Percentiles rank a stretch among this genome's conserved stretches.
Conservation (phyloP, 1,140 invertebrate species). For the Drosophila biarmipes region DNA sequence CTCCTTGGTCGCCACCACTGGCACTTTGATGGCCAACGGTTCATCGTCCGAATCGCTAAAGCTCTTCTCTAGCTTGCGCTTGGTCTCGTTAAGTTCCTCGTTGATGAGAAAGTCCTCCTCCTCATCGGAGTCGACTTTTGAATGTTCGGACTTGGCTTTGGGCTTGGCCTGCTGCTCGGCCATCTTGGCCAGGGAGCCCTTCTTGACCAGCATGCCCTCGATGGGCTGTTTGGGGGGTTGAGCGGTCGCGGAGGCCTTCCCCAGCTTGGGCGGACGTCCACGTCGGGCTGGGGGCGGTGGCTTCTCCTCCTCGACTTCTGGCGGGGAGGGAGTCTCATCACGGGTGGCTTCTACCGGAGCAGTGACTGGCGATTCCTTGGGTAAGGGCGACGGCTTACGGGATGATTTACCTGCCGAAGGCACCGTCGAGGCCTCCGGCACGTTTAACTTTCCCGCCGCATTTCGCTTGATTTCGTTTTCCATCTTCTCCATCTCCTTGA, state of each 20-base stretch:
- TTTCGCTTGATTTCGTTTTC: conserved; percentile 87
- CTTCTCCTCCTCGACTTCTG: conserved; percentile 35
- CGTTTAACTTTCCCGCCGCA: conserved; percentile 68
- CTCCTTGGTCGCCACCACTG: conserved; percentile 54
- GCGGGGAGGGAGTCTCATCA: conserved; percentile 1
- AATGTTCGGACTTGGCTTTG: conserved; percentile 65
- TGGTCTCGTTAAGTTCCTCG: conserved; percentile 82
- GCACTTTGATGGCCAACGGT: conserved; percentile 85
- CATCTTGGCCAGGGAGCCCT: conserved; percentile 69
- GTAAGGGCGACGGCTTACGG: conserved; percentile 44
- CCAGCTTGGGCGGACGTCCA: conserved; percentile 71
- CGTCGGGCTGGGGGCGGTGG: conserved; percentile 50
- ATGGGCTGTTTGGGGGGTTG: conserved; percentile 60
- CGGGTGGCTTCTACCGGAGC: conserved; percentile 12
- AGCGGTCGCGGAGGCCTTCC: conserved; percentile 23
- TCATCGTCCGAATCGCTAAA: conserved; percentile 87
- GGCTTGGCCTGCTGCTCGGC: conserved; percentile 60
- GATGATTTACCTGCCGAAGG: conserved; percentile 16
- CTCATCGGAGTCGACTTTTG: conserved; percentile 73
- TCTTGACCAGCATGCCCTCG: conserved; percentile 81
- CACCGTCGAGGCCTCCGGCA: conserved; percentile 33
- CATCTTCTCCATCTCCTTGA: conserved; percentile 87
- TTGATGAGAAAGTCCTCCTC: conserved; percentile 82
- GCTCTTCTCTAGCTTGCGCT: conserved; percentile 84
- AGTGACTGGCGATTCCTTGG: conserved; percentile 8